These are phyloP conservation scores for Desmophyllum pertusum DNA, from an alignment of 92 coral and sea anemone species.

Conservation along the genomic window DNA sequence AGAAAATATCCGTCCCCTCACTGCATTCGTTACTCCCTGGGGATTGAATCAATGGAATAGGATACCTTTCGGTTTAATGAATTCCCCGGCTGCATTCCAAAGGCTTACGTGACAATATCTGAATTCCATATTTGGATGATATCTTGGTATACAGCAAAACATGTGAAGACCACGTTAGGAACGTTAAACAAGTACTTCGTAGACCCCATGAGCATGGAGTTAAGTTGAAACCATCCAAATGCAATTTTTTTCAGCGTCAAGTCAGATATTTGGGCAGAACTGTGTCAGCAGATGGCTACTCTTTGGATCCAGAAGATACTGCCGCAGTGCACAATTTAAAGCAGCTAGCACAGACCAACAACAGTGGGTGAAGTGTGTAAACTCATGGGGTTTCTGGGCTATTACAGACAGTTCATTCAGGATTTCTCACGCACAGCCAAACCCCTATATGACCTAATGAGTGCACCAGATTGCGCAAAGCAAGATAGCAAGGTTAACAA, in stretches of 20 bases:
- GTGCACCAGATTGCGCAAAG: constrained; percentile 30
- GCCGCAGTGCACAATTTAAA: constrained; percentile 15
- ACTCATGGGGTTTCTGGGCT: constrained; percentile 13
- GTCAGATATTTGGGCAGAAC: constrained; percentile 51
- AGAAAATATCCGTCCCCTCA: constrained; percentile 50
- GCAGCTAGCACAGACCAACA: constrained; percentile 17
- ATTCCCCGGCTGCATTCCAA: constrained; percentile 72
- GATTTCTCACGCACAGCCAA: constrained; percentile 31
- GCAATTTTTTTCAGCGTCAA: constrained; percentile 41
- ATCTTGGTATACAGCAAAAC: constrained; percentile 59
- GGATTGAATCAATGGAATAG: constrained; percentile 66
- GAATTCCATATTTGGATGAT: constrained; percentile 34
- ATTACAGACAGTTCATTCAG: constrained; percentile 29
- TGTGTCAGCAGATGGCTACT: constrained; percentile 51
- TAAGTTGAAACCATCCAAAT: constrained; percentile 41
- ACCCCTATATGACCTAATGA: constrained; percentile 30
- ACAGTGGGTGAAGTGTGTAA: constrained; percentile 16
- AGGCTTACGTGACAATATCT: constrained; percentile 61
- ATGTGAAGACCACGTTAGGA: constrained; percentile 48
- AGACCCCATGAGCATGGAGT: constrained; percentile 62
- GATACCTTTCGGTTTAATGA: constrained; percentile 67
- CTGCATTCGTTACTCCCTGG: constrained; percentile 73
- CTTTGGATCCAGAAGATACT: constrained; percentile 49
- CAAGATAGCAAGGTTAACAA: too few relatives aligned
- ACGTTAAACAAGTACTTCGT: constrained; percentile 42